Evolutionary conservation across 2,113 vertebrate species (phyloP), one percentile per base, ranked within the genome.

Genomic region (Cynopterus brachyotis): DNA sequence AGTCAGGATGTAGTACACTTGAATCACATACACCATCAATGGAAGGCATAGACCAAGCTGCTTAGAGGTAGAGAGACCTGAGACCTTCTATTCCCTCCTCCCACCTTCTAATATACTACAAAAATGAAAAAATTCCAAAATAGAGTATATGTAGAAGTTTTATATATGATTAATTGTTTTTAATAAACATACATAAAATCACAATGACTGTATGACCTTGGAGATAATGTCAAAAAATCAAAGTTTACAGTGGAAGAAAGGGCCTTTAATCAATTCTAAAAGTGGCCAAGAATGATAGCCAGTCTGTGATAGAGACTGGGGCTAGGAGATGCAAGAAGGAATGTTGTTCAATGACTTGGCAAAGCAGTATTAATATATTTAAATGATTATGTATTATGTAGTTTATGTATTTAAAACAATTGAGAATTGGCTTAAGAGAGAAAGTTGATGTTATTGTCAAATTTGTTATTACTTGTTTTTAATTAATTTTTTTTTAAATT

Each of bases 381-480:
- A 94, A 42, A 32, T 13, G 0, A 6, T n/a, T 80, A n/a, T n/a
- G n/a, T n/a, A n/a, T n/a, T n/a, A n/a, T n/a, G 2, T 66, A n/a
- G 30, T n/a, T 35, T 75, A 80, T 69, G 6, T 30, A 85, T 82
- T 82, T 72, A 60, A 93, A 86, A 83, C 32, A 92, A 78, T n/a
- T 92, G 11, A 9, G 22, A 64, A 57, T 70, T 60, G 13, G 3
- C 24, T 42, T 50, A 81, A 89, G 53, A 50, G 24, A 85, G 42
- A 60, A 75, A 69, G 50, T n/a, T 30, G 15, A 24, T 17, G 60
- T 62, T 85, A n/a, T 79, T 70, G 19, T 64, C 8, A 64, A 60
- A n/a, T 17, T 12, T 55, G 16, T 93, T 69, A 73, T 66, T 76
- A 35, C 6, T 93, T 92, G 28, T 75, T 81, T 42, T 42, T 17